A percentile compares a stretch with the other conserved stretches of the same genome.
phyloP scores from a whole-genome alignment of 2,113 vertebrate genomes.

The Alces alces region DNA sequence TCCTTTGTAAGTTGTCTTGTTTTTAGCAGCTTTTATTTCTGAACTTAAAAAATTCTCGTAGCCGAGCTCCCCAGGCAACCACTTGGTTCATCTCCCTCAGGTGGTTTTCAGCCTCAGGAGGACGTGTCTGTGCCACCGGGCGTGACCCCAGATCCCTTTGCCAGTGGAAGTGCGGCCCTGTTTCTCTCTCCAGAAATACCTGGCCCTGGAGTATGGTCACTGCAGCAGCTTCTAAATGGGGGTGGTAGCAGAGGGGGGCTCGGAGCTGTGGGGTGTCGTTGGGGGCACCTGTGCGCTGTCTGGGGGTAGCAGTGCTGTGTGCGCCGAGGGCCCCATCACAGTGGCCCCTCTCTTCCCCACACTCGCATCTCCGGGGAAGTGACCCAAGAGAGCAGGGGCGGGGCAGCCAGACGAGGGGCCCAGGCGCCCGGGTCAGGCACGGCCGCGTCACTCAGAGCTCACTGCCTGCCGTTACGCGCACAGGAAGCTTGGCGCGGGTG shows the following conservation, averaged over 20 bases:
- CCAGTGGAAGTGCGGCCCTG: background rate
- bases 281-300: accelerated
- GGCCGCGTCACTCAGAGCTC: too few relatives aligned
- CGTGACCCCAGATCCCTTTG: background rate
- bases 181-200: slow-evolving; percentile 36
- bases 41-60: background rate
- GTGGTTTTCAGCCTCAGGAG: background rate
- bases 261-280: background rate
- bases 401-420: background rate
- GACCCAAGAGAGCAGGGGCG: background rate
- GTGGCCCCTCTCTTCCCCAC: background rate
- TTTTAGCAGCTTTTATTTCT: slow-evolving; percentile 19
- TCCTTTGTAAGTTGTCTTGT: background rate
- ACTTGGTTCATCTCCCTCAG: background rate
- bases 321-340: background rate
- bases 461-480: too few relatives aligned
- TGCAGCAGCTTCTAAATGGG: background rate
- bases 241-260: background rate
- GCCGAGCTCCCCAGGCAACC: background rate
- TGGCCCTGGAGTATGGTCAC: background rate
- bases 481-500: accelerated
- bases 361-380: accelerated
- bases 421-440: background rate
- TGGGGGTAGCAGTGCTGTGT: background rate
- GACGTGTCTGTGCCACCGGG: background rate